These are phyloP conservation scores for Ditula angustiorana DNA, from an alignment of 2,888 invertebrate genomes.

Conservation along the genomic window DNA sequence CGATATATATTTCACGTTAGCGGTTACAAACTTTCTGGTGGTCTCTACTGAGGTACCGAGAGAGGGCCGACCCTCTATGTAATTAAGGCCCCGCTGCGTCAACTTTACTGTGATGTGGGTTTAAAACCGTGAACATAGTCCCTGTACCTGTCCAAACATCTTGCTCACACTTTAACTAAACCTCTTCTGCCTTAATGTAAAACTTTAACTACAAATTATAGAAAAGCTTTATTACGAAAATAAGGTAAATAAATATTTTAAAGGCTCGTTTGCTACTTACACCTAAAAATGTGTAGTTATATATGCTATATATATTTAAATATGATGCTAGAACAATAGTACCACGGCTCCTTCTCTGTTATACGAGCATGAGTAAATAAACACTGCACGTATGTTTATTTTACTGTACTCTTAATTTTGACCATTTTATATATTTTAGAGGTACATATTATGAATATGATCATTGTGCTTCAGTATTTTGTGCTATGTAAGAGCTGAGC, in stretches of 20 bases:
- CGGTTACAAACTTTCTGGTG: conserved; percentile 62
- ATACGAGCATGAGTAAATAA: too few species aligned
- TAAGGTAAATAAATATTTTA: not conserved
- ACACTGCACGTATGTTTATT: too few species aligned
- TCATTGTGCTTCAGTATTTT: too few species aligned
- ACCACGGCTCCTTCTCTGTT: too few species aligned
- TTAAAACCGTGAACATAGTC: conserved; percentile 59
- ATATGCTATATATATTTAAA: too few species aligned
- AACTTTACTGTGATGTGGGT: conserved; percentile 74
- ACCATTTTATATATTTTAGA: too few species aligned
- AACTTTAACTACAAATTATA: not conserved
- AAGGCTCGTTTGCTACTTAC: too few species aligned
- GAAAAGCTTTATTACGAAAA: not conserved
- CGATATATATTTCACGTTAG: conserved; percentile 43
- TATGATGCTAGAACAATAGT: too few species aligned
- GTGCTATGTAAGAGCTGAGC: too few species aligned
- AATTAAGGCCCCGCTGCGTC: conserved; percentile 72
- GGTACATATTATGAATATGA: too few species aligned
- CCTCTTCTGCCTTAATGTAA: not conserved
- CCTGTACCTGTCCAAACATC: conserved; percentile 27
- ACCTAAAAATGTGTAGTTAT: too few species aligned
- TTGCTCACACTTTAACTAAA: conserved; percentile 6
- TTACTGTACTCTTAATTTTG: too few species aligned
- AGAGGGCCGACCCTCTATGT: conserved; percentile 65
- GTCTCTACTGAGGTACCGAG: conserved; percentile 59